phyloP scores from a whole-genome alignment of 2,797 vertebrate species.

The Paramormyrops hopkinsi region DNA sequence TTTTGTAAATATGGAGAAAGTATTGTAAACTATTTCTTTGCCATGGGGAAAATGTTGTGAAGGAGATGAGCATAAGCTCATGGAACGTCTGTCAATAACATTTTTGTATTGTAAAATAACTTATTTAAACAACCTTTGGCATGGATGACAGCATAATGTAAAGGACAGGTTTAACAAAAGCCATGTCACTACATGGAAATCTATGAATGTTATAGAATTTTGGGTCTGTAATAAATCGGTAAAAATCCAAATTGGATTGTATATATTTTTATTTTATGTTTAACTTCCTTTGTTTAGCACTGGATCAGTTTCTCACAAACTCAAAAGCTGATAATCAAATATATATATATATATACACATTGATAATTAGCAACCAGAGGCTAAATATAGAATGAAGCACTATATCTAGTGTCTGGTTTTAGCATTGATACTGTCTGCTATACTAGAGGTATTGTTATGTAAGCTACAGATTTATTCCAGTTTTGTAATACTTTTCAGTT shows the following conservation, averaged over 20 bases:
- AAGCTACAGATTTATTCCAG: background rate
- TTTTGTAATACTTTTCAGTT: background rate
- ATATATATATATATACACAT: background rate
- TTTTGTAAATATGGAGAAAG: conserved; percentile 87
- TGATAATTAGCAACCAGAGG: background rate
- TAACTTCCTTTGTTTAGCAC: background rate
- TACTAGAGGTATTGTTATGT: background rate
- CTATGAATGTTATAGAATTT: conserved; percentile 76
- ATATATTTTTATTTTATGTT: conserved; percentile 22
- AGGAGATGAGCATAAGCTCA: conserved; percentile 31
- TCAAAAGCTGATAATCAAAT: background rate
- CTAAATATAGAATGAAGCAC: background rate
- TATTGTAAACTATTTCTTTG: conserved; percentile 83
- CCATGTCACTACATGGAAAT: conserved; percentile 85
- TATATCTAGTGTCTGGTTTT: background rate
- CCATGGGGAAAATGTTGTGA: conserved; percentile 41
- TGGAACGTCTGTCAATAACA: conserved; percentile 55
- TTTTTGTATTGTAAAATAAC: conserved; percentile 81
- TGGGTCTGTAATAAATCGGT: conserved; percentile 89
- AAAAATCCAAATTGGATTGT: conserved; percentile 43
- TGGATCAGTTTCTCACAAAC: background rate
- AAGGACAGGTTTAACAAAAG: conserved; percentile 71
- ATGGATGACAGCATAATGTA: conserved; percentile 40
- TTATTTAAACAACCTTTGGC: conserved; percentile 56
- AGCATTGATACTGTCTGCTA: background rate